Evolutionary conservation across 1,140 invertebrate species (phyloP).

Genomic region (Plutomurus gul): DNA sequence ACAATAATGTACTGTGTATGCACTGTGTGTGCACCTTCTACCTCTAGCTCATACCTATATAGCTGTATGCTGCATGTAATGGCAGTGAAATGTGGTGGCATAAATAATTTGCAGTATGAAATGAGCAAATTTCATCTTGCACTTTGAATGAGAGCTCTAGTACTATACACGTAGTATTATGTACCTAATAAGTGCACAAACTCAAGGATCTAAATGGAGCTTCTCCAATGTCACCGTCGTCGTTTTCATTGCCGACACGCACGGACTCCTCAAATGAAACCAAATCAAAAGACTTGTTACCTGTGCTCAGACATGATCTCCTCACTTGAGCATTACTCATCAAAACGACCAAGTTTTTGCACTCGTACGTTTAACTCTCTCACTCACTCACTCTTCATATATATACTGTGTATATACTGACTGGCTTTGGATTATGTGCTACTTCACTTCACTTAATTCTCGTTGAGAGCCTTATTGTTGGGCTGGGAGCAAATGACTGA

Average conservation of each 20-base stretch:
- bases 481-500: constrained; percentile 1
- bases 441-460: background rate
- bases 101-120: background rate
- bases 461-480: background rate
- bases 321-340: constrained; percentile 8
- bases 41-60: no score
- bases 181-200: no score
- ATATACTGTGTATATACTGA: no score
- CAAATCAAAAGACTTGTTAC: constrained; percentile 6
- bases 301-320: constrained; percentile 1
- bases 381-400: no score
- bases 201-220: constrained; percentile 3
- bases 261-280: constrained; percentile 22
- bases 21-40: no score
- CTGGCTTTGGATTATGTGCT: background rate
- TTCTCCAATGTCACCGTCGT: constrained; percentile 14
- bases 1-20: no score
- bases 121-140: background rate
- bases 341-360: background rate
- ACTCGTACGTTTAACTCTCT: background rate
- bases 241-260: constrained; percentile 22
- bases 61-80: background rate
- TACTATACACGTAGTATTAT: background rate
- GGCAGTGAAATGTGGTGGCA: background rate
- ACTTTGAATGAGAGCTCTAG: no score